Evolutionary conservation across 1,140 invertebrate genomes (phyloP).

Genomic region (Drosophila azteca): DNA sequence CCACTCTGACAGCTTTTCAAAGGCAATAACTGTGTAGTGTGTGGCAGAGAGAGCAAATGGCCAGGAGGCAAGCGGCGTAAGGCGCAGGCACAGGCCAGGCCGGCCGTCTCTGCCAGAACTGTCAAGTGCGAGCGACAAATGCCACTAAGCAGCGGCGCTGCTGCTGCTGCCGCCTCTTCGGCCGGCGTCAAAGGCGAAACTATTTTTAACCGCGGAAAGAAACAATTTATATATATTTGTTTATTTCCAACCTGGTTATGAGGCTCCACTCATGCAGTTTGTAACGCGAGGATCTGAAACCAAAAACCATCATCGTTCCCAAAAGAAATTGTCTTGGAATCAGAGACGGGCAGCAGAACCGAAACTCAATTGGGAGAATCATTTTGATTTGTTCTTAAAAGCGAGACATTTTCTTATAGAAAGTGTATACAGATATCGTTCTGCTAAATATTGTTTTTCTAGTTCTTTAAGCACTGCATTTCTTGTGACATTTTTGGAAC

Average conservation of each 20-base stretch:
- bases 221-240: conserved; percentile 68
- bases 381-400: too few species aligned
- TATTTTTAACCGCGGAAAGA: conserved; percentile 77
- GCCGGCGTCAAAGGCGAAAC: conserved; percentile 50
- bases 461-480: conserved; percentile 47
- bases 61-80: not conserved
- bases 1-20: conserved; percentile 48
- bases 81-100: conserved; percentile 8
- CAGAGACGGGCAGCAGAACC: too few species aligned
- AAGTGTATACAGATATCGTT: conserved; percentile 11
- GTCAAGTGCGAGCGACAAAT: conserved; percentile 75
- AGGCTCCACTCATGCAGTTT: conserved; percentile 16
- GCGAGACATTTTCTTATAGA: not conserved
- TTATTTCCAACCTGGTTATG: conserved; percentile 36
- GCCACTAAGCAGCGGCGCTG: conserved; percentile 68
- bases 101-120: conserved; percentile 49
- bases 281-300: conserved; percentile 4
- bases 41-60: not conserved
- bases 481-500: conserved; percentile 75
- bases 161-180: conserved; percentile 10
- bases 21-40: conserved; percentile 45
- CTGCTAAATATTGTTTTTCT: not conserved
- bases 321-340: too few species aligned
- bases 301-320: too few species aligned
- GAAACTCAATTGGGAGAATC: too few species aligned